Base-by-base conservation (phyloP, 2,888 invertebrate genomes). In the Nymphalis urticae region DNA sequence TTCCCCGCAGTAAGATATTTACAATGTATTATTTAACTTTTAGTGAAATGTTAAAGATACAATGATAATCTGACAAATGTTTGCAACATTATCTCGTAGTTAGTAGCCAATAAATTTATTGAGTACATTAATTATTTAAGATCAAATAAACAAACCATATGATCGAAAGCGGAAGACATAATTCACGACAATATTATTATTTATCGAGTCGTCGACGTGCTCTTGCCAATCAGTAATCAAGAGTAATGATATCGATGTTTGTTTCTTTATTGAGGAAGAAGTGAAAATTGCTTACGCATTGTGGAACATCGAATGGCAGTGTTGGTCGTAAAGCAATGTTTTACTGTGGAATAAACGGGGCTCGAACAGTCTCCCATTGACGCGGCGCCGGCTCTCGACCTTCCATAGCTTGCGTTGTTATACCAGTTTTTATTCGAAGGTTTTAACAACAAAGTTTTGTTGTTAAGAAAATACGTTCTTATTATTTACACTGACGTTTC, bases 341-440 rank as follows among this genome's bases (percentile, higher is more conserved):
- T 85, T 86, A 86, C 84, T 82, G 83, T 81, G 78, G 73, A 79
- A 81, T 87, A 85, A 85, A 85, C 82, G 82, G 78, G 77, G 76
- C 76, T 75, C 77, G 75, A 75, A 74, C 74, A 84, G 82, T 81
- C 81, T 79, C 71, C 77, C 84, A 84, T 85, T 85, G 85, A 86
- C 81, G 83, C 76, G 75, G 72, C 74, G 75, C 72, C 77, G 71
- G 67, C 75, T 75, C 79, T 73, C 76, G 76, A 73, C 80, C 77
- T 78, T 75, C 71, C 74, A 75, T 82, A 80, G 82, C 82, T 77
- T 80, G 75, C 72, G 80, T 76, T 82, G 81, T 81, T 81, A 82
- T 80, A 76, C 76, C 68, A 66, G 69, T 72, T 71, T 62, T 63
- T 67, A 58, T 24, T 5, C 16, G 16, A 54, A 17, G 17, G 17